Conservation (phyloP, 2,888 invertebrate genomes). For the Sminthurides aquaticus region DNA sequence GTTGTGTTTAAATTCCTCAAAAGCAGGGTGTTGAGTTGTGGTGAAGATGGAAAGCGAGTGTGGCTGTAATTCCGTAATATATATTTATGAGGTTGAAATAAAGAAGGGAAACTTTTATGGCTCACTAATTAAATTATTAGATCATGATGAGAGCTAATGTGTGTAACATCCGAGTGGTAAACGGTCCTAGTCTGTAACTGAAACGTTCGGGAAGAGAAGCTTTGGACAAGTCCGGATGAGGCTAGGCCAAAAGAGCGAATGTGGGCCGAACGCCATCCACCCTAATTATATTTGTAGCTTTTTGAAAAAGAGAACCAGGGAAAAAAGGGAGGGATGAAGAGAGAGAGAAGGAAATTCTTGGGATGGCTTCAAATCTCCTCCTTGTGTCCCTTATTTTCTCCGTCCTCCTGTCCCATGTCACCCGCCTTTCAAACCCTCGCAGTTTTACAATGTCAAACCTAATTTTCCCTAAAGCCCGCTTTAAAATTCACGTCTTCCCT, state of each 20-base stretch:
- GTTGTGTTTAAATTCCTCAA: too few species aligned
- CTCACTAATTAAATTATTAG: slow-evolving; percentile 8
- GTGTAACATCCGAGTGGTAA: not conserved
- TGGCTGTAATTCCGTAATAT: too few species aligned
- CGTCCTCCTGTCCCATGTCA: not conserved
- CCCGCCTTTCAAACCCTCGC: slow-evolving; percentile 1
- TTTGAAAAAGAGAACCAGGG: not conserved
- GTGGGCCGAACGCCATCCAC: slow-evolving; percentile 19
- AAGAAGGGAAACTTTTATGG: not conserved
- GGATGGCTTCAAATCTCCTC: slow-evolving; percentile 6
- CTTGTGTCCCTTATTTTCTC: not conserved
- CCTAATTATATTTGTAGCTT: slow-evolving; percentile 23
- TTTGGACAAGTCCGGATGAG: slow-evolving; percentile 14
- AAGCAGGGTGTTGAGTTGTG: too few species aligned
- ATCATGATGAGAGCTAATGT: slow-evolving; percentile 1
- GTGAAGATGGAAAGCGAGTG: too few species aligned
- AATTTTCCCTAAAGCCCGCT: not conserved
- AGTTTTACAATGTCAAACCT: not conserved
- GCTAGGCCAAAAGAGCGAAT: slow-evolving; percentile 13
- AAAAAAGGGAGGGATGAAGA: not conserved
- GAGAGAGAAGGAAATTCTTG: not conserved
- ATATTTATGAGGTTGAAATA: not conserved
- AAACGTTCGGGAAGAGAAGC: not conserved
- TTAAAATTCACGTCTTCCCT: too few species aligned
- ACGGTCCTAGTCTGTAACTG: not conserved